phyloP scores from a whole-genome alignment of 2,888 invertebrate species.

The Neoascia interrupta region DNA sequence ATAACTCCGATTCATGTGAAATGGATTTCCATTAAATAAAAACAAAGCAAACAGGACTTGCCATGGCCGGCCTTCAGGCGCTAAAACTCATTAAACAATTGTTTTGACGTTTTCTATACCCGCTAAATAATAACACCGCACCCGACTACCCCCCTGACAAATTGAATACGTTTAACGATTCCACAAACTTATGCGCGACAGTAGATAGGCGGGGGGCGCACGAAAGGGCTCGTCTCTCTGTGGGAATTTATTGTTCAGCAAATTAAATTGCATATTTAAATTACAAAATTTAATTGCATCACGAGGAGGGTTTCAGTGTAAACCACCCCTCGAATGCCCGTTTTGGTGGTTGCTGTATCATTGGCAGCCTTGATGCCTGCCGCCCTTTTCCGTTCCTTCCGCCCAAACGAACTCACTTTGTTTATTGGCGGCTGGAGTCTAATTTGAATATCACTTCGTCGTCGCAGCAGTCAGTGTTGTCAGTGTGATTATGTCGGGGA shows the following conservation, averaged over 20 bases:
- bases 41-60: too few relatives aligned
- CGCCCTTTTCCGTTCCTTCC: neutral
- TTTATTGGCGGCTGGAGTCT: constrained; percentile 35
- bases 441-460: constrained; percentile 47
- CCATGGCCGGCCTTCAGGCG: too few relatives aligned
- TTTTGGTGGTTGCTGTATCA: too few relatives aligned
- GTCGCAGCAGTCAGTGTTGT: neutral
- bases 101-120: constrained; percentile 31
- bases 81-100: constrained; percentile 32
- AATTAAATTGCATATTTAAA: constrained; percentile 59
- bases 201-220: too few relatives aligned
- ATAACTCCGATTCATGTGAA: too few relatives aligned
- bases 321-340: too few relatives aligned
- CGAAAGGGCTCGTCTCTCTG: too few relatives aligned
- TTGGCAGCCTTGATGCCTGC: too few relatives aligned
- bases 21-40: too few relatives aligned
- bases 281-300: constrained; percentile 54
- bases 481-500: constrained; percentile 1
- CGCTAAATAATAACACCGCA: constrained; percentile 6
- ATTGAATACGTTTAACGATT: constrained; percentile 20
- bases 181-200: too few relatives aligned
- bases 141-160: too few relatives aligned
- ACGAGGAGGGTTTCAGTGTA: constrained; percentile 1
- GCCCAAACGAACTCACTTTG: constrained; percentile 8
- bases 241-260: constrained; percentile 42